These are phyloP conservation scores for Luperina nickerlii DNA, from an alignment of 2,888 invertebrate genomes.

Conservation along the genomic window DNA sequence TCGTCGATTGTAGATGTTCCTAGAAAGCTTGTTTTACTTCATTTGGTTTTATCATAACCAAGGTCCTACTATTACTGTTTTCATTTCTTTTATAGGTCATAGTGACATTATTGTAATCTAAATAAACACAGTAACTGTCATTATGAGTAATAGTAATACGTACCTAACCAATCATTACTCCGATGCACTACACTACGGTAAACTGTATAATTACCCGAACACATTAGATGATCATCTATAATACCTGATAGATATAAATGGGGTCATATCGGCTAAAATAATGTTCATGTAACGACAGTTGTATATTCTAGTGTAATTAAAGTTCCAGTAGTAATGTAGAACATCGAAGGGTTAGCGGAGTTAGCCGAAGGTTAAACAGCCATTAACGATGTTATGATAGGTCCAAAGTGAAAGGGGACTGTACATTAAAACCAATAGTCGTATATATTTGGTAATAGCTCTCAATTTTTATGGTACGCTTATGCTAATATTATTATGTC, in stretches of 20 bases:
- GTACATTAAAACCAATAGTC: slow-evolving; percentile 40
- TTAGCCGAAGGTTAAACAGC: slow-evolving; percentile 30
- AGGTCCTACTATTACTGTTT: neutral
- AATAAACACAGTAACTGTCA: neutral
- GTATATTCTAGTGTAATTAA: slow-evolving; percentile 39
- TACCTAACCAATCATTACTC: slow-evolving; percentile 16
- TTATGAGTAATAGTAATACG: neutral
- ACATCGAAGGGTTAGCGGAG: slow-evolving; percentile 38
- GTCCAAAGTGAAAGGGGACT: slow-evolving; percentile 48
- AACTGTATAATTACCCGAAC: slow-evolving; percentile 30
- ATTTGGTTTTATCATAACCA: neutral
- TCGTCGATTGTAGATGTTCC: neutral
- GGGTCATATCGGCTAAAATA: slow-evolving; percentile 23
- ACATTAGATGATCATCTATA: slow-evolving; percentile 34
- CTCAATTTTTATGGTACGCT: slow-evolving; percentile 37
- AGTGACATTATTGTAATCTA: neutral
- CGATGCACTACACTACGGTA: neutral
- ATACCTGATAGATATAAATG: slow-evolving; percentile 33
- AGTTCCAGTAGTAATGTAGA: slow-evolving; percentile 29
- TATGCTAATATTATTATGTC: slow-evolving; percentile 27
- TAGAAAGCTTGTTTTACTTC: neutral
- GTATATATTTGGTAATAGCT: slow-evolving; percentile 27
- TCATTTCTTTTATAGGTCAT: neutral
- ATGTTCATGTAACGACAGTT: slow-evolving; percentile 39
- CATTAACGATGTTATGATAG: slow-evolving; percentile 43